A percentile compares a stretch with the other conserved stretches of the same genome.
phyloP scores from a whole-genome alignment of 2,888 invertebrate genomes.

The Listrodromus nycthemerus region DNA sequence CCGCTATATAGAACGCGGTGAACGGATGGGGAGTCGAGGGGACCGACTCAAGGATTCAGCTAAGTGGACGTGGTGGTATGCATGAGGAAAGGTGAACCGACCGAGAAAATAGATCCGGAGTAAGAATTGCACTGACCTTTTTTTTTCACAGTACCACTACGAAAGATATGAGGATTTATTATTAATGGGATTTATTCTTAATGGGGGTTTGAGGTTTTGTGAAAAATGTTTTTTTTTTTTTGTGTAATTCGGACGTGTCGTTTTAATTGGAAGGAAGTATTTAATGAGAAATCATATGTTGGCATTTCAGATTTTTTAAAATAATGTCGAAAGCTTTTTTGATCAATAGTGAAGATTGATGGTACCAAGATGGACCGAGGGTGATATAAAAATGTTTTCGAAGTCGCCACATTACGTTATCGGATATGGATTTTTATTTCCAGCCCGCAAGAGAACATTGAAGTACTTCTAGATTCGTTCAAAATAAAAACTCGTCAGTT shows the following conservation, averaged over 20 bases:
- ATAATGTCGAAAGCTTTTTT: not conserved
- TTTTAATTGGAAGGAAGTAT: not conserved
- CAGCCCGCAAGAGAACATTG: not conserved
- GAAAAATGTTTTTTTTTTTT: no score
- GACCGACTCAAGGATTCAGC: slow-evolving; percentile 1
- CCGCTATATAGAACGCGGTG: slow-evolving; percentile 7
- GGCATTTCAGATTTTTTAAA: no score
- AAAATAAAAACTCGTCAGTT: slow-evolving; percentile 21
- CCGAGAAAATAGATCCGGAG: not conserved
- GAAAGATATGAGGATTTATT: no score
- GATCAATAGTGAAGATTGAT: not conserved
- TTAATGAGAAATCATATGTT: no score
- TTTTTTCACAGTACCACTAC: no score
- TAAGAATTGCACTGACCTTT: not conserved
- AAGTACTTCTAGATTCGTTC: not conserved
- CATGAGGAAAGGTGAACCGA: not conserved
- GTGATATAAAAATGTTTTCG: not conserved
- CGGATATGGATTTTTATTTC: not conserved
- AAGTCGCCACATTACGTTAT: not conserved
- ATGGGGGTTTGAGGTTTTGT: not conserved
- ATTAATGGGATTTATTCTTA: no score
- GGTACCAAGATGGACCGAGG: not conserved
- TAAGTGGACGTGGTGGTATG: not conserved
- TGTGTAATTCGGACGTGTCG: not conserved
- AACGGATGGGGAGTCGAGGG: slow-evolving; percentile 47